Evolutionary conservation across 2,797 vertebrate species (phyloP), one percentile per base, ranked within the genome.

Genomic region (Lophius americanus): DNA sequence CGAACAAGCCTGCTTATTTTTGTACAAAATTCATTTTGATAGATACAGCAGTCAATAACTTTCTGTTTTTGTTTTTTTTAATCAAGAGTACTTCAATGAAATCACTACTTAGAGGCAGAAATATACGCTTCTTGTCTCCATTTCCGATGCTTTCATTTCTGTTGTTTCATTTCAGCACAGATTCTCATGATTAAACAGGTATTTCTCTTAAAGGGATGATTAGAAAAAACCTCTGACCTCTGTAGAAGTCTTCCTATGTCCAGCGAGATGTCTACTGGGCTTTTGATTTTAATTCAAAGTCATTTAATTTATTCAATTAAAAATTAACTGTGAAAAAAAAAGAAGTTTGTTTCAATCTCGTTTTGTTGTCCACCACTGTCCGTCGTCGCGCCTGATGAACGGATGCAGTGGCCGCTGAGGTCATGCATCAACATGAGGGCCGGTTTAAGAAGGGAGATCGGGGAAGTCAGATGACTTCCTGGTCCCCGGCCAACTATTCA

Each of bases 161-260:
- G 47, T 85, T 84, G 73, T 78, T 84, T 85, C 38, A 72, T 78
- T 85, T 85, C 87, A 85, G 86, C 83, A 76, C 86, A 73, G 36
- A 82, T 76, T 73, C 81, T 91, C 43, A 3, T 54, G 48, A 83
- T 75, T 65, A 76, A 93, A 89, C 60, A 65, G 69, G 73, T 92
- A 84, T 92, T 93, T 94, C 91, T 94, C 91, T 93, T 88, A 92
- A 92, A 92, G 91, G 92, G 92, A 92, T 90, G 79, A 88, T 89
- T 76, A 85, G 83, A 84, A 81, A 23, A 79, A 87, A 92, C 75
- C 83, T 92, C 90, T 93, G 91, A 93, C 92, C 93, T 94, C 94
- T 93, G 91, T 92, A 92, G 92, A 94, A 94, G 92, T 95, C 93
- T 95, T 94, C 93, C 88, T 93, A 92, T 74, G 84, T 90, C 86